Conservation (phyloP, 2,888 invertebrate genomes). For the Lasiommata megera region DNA sequence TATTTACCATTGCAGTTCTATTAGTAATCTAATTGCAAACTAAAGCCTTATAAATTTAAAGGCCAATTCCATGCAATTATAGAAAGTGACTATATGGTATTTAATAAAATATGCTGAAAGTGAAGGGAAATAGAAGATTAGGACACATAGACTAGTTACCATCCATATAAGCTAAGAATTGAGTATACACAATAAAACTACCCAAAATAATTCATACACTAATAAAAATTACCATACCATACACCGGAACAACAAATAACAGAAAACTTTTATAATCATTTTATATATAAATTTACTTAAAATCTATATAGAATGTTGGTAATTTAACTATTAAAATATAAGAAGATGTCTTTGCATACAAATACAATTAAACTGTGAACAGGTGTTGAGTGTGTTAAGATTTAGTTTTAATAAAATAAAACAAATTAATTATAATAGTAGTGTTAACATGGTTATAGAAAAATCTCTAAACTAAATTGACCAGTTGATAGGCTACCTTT, state of each 20-base stretch:
- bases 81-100: too few relatives aligned
- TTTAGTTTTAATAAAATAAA: too few relatives aligned
- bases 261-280: neutral
- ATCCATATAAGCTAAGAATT: neutral
- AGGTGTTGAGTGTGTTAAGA: neutral
- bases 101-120: neutral
- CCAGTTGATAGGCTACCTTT: too few relatives aligned
- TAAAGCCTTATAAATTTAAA: too few relatives aligned
- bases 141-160: neutral
- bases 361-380: neutral
- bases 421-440: too few relatives aligned
- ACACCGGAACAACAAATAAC: neutral
- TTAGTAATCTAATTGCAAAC: too few relatives aligned
- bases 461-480: too few relatives aligned
- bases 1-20: too few relatives aligned
- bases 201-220: neutral
- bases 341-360: neutral
- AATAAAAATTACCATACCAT: neutral
- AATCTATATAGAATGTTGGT: conserved; percentile 2
- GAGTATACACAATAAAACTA: neutral
- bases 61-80: too few relatives aligned
- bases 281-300: neutral
- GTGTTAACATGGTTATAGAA: too few relatives aligned
- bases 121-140: neutral
- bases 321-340: neutral